phyloP scores from a whole-genome alignment of 2,113 vertebrate genomes.

The Heterotis niloticus region DNA sequence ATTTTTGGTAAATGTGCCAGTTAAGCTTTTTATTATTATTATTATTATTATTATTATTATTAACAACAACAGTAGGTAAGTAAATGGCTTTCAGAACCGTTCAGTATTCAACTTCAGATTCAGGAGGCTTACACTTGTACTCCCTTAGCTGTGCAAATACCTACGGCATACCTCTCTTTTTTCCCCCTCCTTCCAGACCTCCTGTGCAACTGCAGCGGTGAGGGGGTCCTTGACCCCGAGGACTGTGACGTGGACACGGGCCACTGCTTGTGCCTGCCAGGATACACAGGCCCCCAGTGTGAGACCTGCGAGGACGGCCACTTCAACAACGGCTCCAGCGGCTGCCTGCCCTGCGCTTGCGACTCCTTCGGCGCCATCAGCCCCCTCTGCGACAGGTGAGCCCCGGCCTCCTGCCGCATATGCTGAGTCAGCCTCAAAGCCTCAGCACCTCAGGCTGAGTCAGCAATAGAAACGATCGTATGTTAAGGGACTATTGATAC shows the following conservation, averaged over 20 bases:
- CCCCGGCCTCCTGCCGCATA: not conserved
- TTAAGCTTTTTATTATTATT: too few relatives aligned
- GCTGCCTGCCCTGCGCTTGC: conserved; percentile 64
- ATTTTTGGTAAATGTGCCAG: too few relatives aligned
- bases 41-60: too few relatives aligned
- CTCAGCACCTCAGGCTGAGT: too few relatives aligned
- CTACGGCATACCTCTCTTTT: not conserved
- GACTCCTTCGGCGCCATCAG: conserved; percentile 62
- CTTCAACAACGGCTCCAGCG: conserved; percentile 65
- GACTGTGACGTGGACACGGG: conserved; percentile 60
- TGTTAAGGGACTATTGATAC: not conserved
- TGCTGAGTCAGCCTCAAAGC: not conserved
- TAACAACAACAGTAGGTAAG: too few relatives aligned
- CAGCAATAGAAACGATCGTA: too few relatives aligned
- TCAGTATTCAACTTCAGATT: too few relatives aligned
- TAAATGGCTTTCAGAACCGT: too few relatives aligned
- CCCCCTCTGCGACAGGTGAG: conserved; percentile 67
- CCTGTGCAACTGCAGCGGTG: conserved; percentile 65
- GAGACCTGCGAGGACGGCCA: conserved; percentile 65
- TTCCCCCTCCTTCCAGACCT: conserved; percentile 38
- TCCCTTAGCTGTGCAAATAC: not conserved
- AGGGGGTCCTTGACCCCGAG: conserved; percentile 57
- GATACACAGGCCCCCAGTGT: conserved; percentile 64
- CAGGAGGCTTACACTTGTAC: too few relatives aligned
- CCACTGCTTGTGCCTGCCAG: conserved; percentile 62